Base-by-base conservation (phyloP, 1,140 invertebrate species). In the Zaprionus davidi region DNA sequence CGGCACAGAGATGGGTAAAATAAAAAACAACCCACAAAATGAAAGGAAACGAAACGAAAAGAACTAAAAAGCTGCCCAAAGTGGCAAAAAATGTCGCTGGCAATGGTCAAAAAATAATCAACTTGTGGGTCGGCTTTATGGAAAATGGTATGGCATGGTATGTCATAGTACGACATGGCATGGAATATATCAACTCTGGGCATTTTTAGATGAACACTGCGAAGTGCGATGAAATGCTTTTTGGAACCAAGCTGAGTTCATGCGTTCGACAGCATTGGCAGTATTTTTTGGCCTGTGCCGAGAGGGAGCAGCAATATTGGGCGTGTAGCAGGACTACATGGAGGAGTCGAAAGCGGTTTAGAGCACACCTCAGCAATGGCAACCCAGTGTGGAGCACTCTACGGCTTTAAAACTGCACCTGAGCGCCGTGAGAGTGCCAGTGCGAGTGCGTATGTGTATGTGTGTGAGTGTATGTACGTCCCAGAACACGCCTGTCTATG, bases 21-120 rank as follows among this genome's bases (percentile, higher is more conserved):
- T 15, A 6, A 57, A 71, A 46, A 31, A 51, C 9, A 17, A 46
- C n/a, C n/a, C 41, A 46, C 41, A 46, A 46, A 46, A 46, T 46
- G n/a, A 31, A 60, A 53, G 24, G 56, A 17, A 71, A 53, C 31
- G 22, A 51, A 66, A 71, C 12, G 64, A 73, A 67, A 41, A 22
- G 34, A 70, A 63, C 56, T 28, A 26, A 68, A 46, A 73, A 69
- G 76, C 67, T 71, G 62, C 62, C 44, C 62, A 70, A 81, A 83
- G 59, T 67, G 79, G 74, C 55, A 70, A 77, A 66, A 85, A 85
- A 76, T 79, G 71, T 71, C 55, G 63, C 44, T 41, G 59, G 53
- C 60, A 81, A 73, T 63, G 67, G 57, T 74, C 58, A 65, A 66
- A 79, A 76, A 83, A 86, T 82, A 82, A 87, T 82, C 79, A 85